Evolutionary conservation across 1,140 invertebrate genomes (phyloP).

Genomic region (Papilio aristodemus): DNA sequence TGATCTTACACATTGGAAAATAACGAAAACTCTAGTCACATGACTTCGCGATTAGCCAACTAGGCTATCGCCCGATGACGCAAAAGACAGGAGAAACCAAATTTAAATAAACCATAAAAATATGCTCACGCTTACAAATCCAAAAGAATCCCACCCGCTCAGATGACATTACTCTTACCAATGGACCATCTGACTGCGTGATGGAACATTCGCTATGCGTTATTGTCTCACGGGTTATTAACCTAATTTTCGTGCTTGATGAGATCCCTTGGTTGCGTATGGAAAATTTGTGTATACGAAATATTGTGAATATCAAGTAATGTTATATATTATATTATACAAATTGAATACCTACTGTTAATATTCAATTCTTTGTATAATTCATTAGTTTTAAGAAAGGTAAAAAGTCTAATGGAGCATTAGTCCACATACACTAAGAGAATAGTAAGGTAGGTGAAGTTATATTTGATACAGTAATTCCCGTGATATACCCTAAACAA

Average conservation of each 20-base stretch:
- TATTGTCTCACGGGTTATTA: constrained; percentile 34
- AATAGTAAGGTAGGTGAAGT: too few species aligned
- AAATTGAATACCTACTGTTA: too few species aligned
- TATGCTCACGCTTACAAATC: constrained; percentile 47
- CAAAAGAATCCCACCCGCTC: constrained; percentile 51
- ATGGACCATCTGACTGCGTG: constrained; percentile 42
- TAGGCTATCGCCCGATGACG: constrained; percentile 62
- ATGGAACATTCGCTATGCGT: constrained; percentile 20
- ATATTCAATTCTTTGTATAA: too few species aligned
- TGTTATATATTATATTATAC: too few species aligned
- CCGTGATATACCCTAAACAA: too few species aligned
- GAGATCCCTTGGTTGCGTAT: constrained; percentile 2
- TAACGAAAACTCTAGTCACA: constrained; percentile 60
- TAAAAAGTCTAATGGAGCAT: too few species aligned
- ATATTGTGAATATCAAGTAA: neutral
- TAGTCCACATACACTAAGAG: too few species aligned
- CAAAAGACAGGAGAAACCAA: constrained; percentile 55
- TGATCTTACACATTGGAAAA: constrained; percentile 19
- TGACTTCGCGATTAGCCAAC: constrained; percentile 58
- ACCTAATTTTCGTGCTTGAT: constrained; percentile 31
- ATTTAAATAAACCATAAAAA: constrained; percentile 72
- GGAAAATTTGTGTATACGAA: constrained; percentile 17
- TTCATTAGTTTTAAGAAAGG: too few species aligned
- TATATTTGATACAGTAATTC: too few species aligned
- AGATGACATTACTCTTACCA: constrained; percentile 57